Base-by-base conservation (phyloP, 2,113 vertebrate genomes). In the Pseudorasbora parva region DNA sequence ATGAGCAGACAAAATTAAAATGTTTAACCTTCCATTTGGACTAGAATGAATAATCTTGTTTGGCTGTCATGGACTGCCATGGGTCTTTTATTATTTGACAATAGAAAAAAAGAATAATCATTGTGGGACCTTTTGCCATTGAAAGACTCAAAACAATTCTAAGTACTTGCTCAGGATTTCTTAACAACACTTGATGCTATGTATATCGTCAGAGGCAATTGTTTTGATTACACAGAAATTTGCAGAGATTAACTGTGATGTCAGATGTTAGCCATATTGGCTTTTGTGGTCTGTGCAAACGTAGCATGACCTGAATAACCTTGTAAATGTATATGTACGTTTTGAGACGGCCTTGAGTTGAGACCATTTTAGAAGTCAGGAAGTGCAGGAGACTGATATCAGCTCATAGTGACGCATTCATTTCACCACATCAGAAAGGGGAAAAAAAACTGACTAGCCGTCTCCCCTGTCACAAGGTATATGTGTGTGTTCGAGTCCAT, bases 341-440 rank as follows among this genome's bases (percentile, higher is more conserved):
- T 84, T 64, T 86, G 59, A 82, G 87, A 68, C 73, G 15, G 72
- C 25, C 60, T 73, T 81, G 77, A 83, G 79, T 81, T 69, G 41
- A 75, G 81, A 76, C 79, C 37, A 56, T 72, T 82, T 86, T 71
- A 85, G 64, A 73, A 88, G 85, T 49, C 84, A 88, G 87, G 87
- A 88, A 88, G 87, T 85, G 56, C 59, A 87, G 83, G 72, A 87
- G 80, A 83, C 82, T 87, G 82, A 82, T 84, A 82, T 84, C 86
- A 87, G 82, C 81, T 69, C 25, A 49, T 86, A 81, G 73, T 88
- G 87, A 88, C 81, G 82, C 87, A 88, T 86, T 83, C 56, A 72
- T 73, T 79, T 81, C 66, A 81, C 85, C 81, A 81, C 84, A 88
- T 88, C 76, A 86, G 62, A 83, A 83, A 85, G 81, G 60, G 81